These are phyloP conservation scores for Macrophya annulata DNA, from an alignment of 2,888 invertebrate genomes.

Conservation along the genomic window DNA sequence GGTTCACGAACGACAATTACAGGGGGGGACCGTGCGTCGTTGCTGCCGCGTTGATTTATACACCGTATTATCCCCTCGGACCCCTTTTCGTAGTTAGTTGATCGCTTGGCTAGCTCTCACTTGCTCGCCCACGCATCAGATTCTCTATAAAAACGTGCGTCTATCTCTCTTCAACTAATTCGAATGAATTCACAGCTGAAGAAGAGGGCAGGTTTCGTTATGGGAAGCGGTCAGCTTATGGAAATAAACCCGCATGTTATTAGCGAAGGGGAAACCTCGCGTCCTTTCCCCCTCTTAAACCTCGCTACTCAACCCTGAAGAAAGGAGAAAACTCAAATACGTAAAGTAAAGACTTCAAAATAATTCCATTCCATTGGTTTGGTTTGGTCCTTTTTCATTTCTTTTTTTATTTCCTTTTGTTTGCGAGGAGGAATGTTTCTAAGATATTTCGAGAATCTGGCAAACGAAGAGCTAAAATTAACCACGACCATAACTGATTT, in stretches of 20 bases:
- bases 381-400: background rate
- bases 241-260: constrained; percentile 70
- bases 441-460: constrained; percentile 26
- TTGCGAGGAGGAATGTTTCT: background rate
- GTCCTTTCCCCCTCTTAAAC: background rate
- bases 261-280: constrained; percentile 56
- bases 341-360: too few species aligned
- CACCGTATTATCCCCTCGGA: constrained; percentile 65
- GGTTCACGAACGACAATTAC: constrained; percentile 71
- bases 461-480: constrained; percentile 34
- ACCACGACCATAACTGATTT: constrained; percentile 27
- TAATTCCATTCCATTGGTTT: background rate
- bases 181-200: constrained; percentile 1
- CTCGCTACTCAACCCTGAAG: constrained; percentile 11
- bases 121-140: constrained; percentile 47
- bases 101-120: constrained; percentile 37
- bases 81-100: constrained; percentile 52
- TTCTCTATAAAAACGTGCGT: background rate
- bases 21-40: constrained; percentile 58
- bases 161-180: background rate
- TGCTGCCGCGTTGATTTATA: constrained; percentile 72
- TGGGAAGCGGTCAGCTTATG: constrained; percentile 64
- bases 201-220: constrained; percentile 63
- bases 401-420: too few species aligned
- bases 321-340: background rate